Evolutionary conservation across 2,797 vertebrate species (phyloP).

Genomic region (Labeo calbasu): DNA sequence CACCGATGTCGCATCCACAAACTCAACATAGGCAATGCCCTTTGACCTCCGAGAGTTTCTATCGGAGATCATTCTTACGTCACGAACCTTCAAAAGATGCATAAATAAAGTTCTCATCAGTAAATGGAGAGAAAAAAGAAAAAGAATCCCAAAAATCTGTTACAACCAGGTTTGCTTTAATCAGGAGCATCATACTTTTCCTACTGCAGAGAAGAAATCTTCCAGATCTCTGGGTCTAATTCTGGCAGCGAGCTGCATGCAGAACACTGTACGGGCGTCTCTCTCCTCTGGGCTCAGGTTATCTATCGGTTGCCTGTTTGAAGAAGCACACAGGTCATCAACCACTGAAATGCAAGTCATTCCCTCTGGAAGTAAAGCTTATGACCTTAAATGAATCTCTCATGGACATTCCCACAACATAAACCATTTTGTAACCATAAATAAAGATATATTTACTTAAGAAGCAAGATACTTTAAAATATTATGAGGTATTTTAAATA

Average conservation of each 20-base stretch:
- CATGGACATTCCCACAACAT: neutral
- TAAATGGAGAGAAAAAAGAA: neutral
- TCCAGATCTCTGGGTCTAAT: conserved; percentile 96
- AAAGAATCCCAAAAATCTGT: neutral
- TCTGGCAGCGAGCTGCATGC: conserved; percentile 97
- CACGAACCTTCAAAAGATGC: conserved; percentile 86
- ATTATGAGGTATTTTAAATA: neutral
- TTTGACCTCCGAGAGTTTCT: conserved; percentile 97
- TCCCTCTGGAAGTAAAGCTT: neutral
- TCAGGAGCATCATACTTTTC: conserved; percentile 82
- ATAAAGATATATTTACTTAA: neutral
- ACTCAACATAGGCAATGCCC: conserved; percentile 98
- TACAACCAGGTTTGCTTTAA: neutral
- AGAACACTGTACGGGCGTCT: conserved; percentile 98
- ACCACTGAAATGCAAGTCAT: neutral
- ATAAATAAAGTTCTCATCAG: neutral
- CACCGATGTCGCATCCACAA: conserved; percentile 94
- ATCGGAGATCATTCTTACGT: conserved; percentile 98
- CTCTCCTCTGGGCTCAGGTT: conserved; percentile 96
- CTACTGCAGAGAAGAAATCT: conserved; percentile 98
- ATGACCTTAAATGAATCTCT: neutral
- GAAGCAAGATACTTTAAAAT: neutral
- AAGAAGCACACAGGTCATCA: neutral
- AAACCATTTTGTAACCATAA: neutral
- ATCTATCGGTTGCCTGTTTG: conserved; percentile 91